Conservation (phyloP, 2,113 vertebrate genomes). For the Mesitornis unicolor region DNA sequence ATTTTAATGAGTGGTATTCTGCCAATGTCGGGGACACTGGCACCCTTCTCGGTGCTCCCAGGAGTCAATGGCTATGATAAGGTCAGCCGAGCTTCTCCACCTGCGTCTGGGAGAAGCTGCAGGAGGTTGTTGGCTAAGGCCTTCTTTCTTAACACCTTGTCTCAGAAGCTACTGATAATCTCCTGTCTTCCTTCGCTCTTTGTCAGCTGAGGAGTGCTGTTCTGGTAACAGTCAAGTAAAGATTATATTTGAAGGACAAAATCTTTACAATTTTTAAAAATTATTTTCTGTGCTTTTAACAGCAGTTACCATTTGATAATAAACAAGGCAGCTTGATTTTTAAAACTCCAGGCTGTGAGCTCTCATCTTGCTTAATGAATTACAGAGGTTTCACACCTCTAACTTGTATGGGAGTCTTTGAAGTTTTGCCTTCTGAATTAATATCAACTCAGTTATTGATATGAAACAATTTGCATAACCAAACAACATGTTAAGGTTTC, state of each 20-base stretch:
- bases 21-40: background rate
- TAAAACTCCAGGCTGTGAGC: background rate
- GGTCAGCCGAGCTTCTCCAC: background rate
- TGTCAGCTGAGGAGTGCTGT: background rate
- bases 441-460: background rate
- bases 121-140: background rate
- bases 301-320: background rate
- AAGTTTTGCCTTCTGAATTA: background rate
- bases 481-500: background rate
- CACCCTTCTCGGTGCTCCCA: background rate
- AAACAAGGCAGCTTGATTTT: background rate
- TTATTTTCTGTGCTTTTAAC: background rate
- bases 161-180: background rate
- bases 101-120: background rate
- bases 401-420: background rate
- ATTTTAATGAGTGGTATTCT: background rate
- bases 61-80: background rate
- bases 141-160: background rate
- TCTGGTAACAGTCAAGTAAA: background rate
- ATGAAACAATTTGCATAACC: background rate
- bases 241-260: too few relatives aligned
- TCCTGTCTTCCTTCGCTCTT: background rate
- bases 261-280: background rate
- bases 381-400: background rate
- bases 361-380: background rate